Percentiles rank a stretch among this genome's conserved stretches.
Evolutionary conservation across 2,888 invertebrate species (phyloP).

Genomic region (Phragmatobia fuliginosa): DNA sequence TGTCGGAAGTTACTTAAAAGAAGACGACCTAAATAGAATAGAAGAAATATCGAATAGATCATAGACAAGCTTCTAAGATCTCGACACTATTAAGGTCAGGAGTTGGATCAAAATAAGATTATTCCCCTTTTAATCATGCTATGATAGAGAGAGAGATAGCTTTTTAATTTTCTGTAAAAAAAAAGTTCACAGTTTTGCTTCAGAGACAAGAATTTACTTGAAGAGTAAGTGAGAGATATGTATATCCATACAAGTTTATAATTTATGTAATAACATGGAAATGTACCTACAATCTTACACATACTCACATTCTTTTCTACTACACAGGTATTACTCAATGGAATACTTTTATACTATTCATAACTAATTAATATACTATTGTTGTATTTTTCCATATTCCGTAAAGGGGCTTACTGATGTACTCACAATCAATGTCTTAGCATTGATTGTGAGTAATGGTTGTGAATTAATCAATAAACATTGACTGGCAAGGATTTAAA

Average conservation of each 20-base stretch:
- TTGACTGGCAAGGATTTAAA: too few species aligned
- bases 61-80: neutral
- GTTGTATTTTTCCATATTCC: neutral
- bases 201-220: neutral
- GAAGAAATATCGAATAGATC: neutral
- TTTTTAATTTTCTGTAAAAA: neutral
- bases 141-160: too few species aligned
- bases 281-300: neutral
- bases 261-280: neutral
- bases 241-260: neutral
- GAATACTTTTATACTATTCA: neutral
- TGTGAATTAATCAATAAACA: neutral
- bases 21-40: too few species aligned
- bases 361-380: neutral
- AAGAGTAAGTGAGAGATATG: neutral
- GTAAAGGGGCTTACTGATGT: too few species aligned
- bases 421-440: too few species aligned
- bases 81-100: neutral
- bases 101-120: neutral
- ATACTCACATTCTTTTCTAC: neutral
- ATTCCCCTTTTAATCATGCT: neutral
- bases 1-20: too few species aligned
- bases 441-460: neutral
- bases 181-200: neutral
- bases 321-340: conserved; percentile 1